Percentiles rank a stretch among this genome's conserved stretches.
Evolutionary conservation across 2,797 vertebrate species (phyloP).

Genomic region (Chanos chanos): DNA sequence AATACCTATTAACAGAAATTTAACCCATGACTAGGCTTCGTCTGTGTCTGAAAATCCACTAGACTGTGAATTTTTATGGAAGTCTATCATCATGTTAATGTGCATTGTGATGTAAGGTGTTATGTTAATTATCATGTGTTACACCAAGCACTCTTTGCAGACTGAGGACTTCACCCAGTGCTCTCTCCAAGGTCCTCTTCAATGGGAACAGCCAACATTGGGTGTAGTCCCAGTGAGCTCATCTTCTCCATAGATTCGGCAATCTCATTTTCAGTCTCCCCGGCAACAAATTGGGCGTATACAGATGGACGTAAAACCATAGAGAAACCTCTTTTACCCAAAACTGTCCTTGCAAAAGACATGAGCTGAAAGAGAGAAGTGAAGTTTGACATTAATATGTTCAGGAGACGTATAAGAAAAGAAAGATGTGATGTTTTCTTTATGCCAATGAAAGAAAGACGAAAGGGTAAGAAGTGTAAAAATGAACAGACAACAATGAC

Average conservation of each 20-base stretch:
- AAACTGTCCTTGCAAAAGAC: constrained; percentile 59
- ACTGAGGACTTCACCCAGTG: constrained; percentile 52
- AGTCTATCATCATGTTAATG: too few species aligned
- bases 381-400: neutral
- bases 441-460: neutral
- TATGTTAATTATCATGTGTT: neutral
- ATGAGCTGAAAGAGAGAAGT: constrained; percentile 56
- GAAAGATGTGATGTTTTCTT: neutral
- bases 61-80: too few species aligned
- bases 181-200: constrained; percentile 82
- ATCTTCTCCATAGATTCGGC: constrained; percentile 73
- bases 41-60: too few species aligned
- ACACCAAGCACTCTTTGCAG: too few species aligned
- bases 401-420: neutral
- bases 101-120: neutral
- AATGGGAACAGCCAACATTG: constrained; percentile 84
- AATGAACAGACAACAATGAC: neutral
- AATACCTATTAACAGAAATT: too few species aligned
- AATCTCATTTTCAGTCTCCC: constrained; percentile 78
- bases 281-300: constrained; percentile 89
- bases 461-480: neutral
- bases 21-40: too few species aligned
- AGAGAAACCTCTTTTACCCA: constrained; percentile 72
- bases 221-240: constrained; percentile 70
- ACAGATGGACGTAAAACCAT: constrained; percentile 71